A percentile compares a stretch with the other conserved stretches of the same genome.
These are phyloP conservation scores for Carassius carassius DNA, from an alignment of 2,113 vertebrate species.

Conservation along the genomic window DNA sequence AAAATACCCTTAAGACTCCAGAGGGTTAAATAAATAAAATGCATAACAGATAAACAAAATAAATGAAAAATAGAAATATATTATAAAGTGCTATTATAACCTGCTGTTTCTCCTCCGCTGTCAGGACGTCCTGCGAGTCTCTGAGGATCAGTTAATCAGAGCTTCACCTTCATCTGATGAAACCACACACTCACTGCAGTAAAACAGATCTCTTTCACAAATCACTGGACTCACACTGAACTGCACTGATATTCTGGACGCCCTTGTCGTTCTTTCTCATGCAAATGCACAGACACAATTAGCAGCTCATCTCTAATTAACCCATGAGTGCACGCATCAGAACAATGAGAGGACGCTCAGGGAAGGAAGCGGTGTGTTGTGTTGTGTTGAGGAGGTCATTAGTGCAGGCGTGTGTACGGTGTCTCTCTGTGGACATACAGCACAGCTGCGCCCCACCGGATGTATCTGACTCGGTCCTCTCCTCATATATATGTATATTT, in stretches of 20 bases:
- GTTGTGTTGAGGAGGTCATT: neutral
- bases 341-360: neutral
- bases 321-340: constrained; percentile 35
- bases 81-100: no score
- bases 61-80: no score
- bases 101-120: neutral
- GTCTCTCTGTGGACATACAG: no score
- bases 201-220: neutral
- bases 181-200: neutral
- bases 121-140: neutral
- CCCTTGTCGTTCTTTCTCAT: constrained; percentile 33
- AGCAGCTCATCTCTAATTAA: constrained; percentile 44
- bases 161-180: neutral
- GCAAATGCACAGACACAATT: constrained; percentile 36
- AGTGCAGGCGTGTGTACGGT: neutral
- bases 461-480: no score
- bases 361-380: neutral
- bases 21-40: no score
- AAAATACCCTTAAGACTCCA: no score
- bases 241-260: neutral
- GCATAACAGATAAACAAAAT: no score
- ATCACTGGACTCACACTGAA: neutral
- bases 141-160: constrained; percentile 61
- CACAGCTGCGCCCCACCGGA: no score
- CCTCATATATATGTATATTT: no score